These are phyloP conservation scores for Philopedon plagiatum DNA, from an alignment of 2,888 invertebrate genomes.

Conservation along the genomic window DNA sequence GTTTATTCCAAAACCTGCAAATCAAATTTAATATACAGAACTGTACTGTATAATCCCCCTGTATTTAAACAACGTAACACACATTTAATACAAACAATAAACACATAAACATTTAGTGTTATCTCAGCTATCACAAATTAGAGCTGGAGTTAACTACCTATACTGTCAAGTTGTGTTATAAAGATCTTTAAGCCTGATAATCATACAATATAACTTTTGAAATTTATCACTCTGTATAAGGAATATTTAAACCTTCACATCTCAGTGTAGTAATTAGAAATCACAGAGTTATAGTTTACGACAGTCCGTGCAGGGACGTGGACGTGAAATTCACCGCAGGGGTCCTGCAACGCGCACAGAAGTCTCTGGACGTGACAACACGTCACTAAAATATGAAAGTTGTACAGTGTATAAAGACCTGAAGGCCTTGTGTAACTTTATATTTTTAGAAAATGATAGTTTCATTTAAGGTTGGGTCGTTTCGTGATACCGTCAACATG, in stretches of 20 bases:
- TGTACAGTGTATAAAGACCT: conserved; percentile 35
- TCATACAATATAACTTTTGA: neutral
- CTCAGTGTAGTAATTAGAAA: conserved; percentile 38
- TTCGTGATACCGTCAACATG: too few species aligned
- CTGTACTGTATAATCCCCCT: too few species aligned
- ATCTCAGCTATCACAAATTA: neutral
- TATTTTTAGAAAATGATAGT: neutral
- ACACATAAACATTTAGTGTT: neutral
- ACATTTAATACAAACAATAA: too few species aligned
- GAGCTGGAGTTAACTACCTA: neutral
- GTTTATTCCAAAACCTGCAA: too few species aligned
- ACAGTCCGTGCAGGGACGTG: conserved; percentile 23
- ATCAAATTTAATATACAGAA: too few species aligned
- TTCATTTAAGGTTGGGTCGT: neutral
- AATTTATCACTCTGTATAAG: conserved; percentile 30
- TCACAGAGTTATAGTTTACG: conserved; percentile 38
- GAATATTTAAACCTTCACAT: conserved; percentile 29
- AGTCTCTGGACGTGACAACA: conserved; percentile 66
- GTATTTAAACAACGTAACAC: too few species aligned
- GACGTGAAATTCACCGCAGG: conserved; percentile 37
- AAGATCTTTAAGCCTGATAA: neutral
- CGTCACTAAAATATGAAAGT: conserved; percentile 65
- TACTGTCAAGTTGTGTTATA: neutral
- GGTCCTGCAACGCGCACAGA: conserved; percentile 63
- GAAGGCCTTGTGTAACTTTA: neutral